phyloP scores from a whole-genome alignment of 2,113 vertebrate species.

The Daphoenositta chrysoptera region DNA sequence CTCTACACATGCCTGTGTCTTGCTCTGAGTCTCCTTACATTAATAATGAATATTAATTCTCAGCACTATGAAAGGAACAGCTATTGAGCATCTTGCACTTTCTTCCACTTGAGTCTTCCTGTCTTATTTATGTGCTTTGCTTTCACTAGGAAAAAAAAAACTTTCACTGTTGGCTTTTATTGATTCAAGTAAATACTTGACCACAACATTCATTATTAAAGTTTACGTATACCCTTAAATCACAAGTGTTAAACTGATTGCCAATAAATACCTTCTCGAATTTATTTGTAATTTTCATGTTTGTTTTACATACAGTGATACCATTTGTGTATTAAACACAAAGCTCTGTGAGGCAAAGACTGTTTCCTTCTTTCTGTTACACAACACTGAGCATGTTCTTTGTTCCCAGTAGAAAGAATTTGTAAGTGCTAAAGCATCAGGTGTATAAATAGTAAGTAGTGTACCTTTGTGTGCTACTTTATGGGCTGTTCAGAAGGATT shows the following conservation, averaged over 20 bases:
- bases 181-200: background rate
- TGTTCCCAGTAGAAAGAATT: background rate
- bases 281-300: background rate
- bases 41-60: background rate
- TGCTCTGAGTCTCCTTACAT: background rate
- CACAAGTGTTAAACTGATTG: background rate
- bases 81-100: background rate
- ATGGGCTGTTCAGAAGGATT: background rate
- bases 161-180: background rate
- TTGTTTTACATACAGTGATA: background rate
- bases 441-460: background rate
- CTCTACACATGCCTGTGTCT: background rate
- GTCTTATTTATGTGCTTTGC: background rate
- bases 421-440: background rate
- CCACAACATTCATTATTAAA: background rate
- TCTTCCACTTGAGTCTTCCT: background rate
- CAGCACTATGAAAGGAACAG: background rate
- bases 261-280: background rate
- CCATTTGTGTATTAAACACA: background rate
- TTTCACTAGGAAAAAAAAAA: background rate
- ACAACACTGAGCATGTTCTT: background rate
- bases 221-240: background rate
- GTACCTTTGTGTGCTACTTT: background rate
- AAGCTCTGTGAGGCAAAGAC: background rate
- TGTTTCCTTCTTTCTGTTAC: background rate